A percentile compares a stretch with the other conserved stretches of the same genome.
These are phyloP conservation scores for Mus spretus DNA, from an alignment of 2,797 vertebrate species.

Conservation along the genomic window DNA sequence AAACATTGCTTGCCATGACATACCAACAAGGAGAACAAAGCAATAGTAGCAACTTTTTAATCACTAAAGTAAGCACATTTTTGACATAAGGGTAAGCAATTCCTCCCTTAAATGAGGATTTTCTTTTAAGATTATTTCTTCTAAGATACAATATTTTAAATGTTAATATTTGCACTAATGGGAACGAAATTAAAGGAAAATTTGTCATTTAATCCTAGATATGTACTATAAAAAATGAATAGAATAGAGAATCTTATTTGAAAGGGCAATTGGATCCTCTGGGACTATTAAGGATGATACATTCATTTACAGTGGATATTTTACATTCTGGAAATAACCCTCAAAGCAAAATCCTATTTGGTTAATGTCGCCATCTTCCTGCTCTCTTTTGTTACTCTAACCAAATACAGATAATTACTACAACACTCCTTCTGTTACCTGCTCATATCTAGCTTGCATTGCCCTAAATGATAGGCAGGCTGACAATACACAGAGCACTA, in stretches of 20 bases:
- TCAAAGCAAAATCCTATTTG: conserved; percentile 4
- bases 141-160: conserved; percentile 47
- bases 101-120: not conserved
- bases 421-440: not conserved
- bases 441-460: not conserved
- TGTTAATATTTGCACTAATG: conserved; percentile 53
- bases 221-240: conserved; percentile 40
- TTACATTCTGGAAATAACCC: not conserved
- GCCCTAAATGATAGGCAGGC: not conserved
- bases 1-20: not conserved
- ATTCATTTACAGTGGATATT: conserved; percentile 51
- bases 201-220: not conserved
- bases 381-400: not conserved
- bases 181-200: conserved; percentile 6
- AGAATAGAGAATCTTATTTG: conserved; percentile 24
- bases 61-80: not conserved
- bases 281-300: not conserved
- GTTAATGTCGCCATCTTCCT: conserved; percentile 18
- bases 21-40: not conserved
- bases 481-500: not conserved
- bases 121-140: not conserved
- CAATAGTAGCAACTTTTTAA: not conserved
- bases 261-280: not conserved
- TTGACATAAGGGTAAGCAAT: not conserved
- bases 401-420: not conserved